Evolutionary conservation across 2,113 vertebrate species (phyloP).

Genomic region (Rhinopomastus cyanomelas): DNA sequence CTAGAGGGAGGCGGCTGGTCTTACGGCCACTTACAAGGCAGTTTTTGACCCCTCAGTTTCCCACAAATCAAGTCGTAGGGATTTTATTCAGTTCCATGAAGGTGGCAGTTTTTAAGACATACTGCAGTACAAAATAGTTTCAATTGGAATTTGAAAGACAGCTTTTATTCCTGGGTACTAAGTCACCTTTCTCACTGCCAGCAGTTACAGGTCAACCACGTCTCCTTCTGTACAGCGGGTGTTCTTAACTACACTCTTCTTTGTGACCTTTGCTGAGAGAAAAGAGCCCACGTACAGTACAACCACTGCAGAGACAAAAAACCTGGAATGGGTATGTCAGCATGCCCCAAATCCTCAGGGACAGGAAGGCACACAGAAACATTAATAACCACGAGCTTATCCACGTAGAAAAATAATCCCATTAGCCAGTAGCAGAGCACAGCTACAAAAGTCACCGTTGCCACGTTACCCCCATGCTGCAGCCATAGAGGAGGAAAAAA

Average conservation of each 20-base stretch:
- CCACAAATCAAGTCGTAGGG: neutral
- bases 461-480: neutral
- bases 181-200: neutral
- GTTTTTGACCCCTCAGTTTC: neutral
- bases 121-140: too few relatives aligned
- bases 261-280: neutral
- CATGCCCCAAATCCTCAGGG: neutral
- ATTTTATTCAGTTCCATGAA: neutral
- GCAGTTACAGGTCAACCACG: fast-evolving
- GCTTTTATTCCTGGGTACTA: neutral
- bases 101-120: neutral
- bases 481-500: neutral
- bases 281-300: fast-evolving
- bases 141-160: neutral
- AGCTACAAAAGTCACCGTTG: neutral
- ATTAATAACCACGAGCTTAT: neutral
- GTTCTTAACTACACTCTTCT: neutral
- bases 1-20: neutral
- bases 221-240: neutral
- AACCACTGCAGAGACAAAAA: neutral
- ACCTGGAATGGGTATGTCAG: neutral
- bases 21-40: neutral
- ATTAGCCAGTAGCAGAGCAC: neutral
- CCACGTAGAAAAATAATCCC: neutral
- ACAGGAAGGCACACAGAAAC: neutral